Evolutionary conservation across 2,113 vertebrate species (phyloP).

Genomic region (Hippocampus barbouri): DNA sequence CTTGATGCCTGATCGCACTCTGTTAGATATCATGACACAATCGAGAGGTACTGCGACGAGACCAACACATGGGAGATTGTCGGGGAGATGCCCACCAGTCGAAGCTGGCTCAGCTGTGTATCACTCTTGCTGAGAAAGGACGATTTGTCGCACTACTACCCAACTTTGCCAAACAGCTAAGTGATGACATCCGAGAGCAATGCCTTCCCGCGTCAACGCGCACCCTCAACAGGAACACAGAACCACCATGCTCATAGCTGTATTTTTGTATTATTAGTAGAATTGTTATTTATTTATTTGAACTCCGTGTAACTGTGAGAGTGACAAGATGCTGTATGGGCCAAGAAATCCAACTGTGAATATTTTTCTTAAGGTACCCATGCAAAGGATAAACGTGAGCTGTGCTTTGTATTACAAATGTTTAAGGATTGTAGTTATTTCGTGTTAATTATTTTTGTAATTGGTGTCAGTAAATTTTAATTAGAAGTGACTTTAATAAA

Average conservation of each 20-base stretch:
- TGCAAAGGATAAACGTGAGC: background rate
- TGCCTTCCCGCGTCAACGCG: background rate
- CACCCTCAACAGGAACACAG: background rate
- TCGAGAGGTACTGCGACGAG: slow-evolving; percentile 75
- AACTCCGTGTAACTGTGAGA: slow-evolving; percentile 2
- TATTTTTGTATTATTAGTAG: background rate
- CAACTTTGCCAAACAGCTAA: slow-evolving; percentile 49
- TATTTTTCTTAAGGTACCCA: background rate
- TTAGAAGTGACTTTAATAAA: background rate
- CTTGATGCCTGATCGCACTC: background rate
- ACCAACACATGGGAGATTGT: slow-evolving; percentile 75
- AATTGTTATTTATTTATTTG: slow-evolving; percentile 3
- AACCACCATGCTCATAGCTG: slow-evolving; percentile 24
- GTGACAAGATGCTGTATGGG: background rate
- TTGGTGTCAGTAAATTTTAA: background rate
- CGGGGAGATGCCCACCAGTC: slow-evolving; percentile 78
- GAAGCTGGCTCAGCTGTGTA: slow-evolving; percentile 79
- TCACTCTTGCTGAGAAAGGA: slow-evolving; percentile 74
- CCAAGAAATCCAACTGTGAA: background rate
- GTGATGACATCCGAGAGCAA: background rate
- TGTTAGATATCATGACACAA: slow-evolving; percentile 77
- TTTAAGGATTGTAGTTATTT: background rate
- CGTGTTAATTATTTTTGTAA: background rate
- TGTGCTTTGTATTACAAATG: background rate
- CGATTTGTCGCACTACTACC: slow-evolving; percentile 35